Percentiles rank a stretch among this genome's conserved stretches.
Conservation (phyloP, 1,140 invertebrate genomes). For the Sycobia sp. region DNA sequence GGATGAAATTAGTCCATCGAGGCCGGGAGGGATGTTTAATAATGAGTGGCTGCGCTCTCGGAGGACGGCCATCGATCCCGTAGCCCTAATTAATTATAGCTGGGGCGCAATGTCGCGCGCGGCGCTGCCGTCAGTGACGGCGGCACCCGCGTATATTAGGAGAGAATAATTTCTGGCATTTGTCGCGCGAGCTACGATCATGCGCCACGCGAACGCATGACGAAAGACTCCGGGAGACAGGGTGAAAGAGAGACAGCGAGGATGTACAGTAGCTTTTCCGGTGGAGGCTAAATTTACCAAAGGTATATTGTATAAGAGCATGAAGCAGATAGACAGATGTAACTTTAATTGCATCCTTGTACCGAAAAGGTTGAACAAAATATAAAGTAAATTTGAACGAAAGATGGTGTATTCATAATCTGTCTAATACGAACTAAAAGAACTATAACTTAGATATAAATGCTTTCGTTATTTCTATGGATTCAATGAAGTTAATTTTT, state of each 20-base stretch:
- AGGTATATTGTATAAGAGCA: conserved; percentile 11
- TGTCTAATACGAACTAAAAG: too few species aligned
- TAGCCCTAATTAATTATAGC: conserved; percentile 49
- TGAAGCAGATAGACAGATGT: too few species aligned
- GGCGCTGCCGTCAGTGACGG: neutral
- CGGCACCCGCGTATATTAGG: too few species aligned
- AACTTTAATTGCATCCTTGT: too few species aligned
- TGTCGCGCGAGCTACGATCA: conserved; percentile 15
- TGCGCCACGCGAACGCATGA: neutral
- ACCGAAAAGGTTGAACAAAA: too few species aligned
- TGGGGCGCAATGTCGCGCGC: neutral
- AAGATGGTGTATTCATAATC: too few species aligned
- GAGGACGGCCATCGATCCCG: conserved; percentile 46
- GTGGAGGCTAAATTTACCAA: conserved; percentile 10
- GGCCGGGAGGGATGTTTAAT: conserved; percentile 48
- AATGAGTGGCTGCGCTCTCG: conserved; percentile 44
- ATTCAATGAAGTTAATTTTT: too few species aligned
- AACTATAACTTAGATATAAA: too few species aligned
- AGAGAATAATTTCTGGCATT: conserved; percentile 31
- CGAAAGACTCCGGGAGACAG: conserved; percentile 2
- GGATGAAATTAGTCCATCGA: conserved; percentile 43
- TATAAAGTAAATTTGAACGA: too few species aligned
- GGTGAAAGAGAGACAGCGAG: neutral
- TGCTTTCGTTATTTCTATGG: too few species aligned
- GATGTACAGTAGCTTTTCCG: conserved; percentile 1